Conservation (phyloP, 1,140 invertebrate species). For the Eurosta solidaginis region DNA sequence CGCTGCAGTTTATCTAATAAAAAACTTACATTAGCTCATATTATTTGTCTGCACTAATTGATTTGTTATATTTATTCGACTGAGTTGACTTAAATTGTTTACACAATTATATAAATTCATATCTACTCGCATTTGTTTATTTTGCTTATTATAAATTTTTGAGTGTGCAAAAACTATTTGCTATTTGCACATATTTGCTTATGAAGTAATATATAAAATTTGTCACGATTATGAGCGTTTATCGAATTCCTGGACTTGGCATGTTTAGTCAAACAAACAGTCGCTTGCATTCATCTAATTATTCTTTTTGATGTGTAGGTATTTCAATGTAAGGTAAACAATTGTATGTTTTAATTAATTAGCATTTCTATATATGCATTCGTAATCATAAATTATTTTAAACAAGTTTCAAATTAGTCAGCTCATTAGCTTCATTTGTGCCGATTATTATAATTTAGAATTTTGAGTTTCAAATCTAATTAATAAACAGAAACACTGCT, state of each 20-base stretch:
- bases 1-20: neutral
- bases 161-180: neutral
- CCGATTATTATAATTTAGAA: no score
- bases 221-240: neutral
- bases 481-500: no score
- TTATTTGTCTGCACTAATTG: conserved; percentile 6
- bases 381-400: neutral
- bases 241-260: neutral
- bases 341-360: no score
- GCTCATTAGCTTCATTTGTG: neutral
- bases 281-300: neutral
- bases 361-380: neutral
- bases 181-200: neutral
- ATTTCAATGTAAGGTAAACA: no score
- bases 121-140: neutral
- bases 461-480: no score
- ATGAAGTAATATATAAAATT: neutral
- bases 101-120: neutral
- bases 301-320: no score
- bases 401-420: no score
- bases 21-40: neutral
- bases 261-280: neutral
- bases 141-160: neutral
- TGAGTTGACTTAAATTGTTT: neutral
- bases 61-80: neutral